Evolutionary conservation across 2,888 invertebrate species (phyloP).

Genomic region (Selenia dentaria): DNA sequence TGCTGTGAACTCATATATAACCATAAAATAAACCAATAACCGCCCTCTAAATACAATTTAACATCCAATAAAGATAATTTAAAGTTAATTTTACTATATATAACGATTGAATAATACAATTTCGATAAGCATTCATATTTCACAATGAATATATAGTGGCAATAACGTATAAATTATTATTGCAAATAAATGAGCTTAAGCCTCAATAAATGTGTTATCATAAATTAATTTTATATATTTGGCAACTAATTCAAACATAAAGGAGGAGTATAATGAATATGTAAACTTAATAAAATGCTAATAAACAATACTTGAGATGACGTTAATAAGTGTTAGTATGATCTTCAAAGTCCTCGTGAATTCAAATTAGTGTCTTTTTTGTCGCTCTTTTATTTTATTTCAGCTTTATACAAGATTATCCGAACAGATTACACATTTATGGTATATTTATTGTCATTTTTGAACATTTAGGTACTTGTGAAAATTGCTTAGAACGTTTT

Average conservation of each 20-base stretch:
- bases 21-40: slow-evolving; percentile 17
- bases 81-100: slow-evolving; percentile 20
- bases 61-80: slow-evolving; percentile 22
- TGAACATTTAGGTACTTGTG: too few relatives aligned
- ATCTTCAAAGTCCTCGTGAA: slow-evolving; percentile 37
- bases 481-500: too few relatives aligned
- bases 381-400: slow-evolving; percentile 4
- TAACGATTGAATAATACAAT: slow-evolving; percentile 17
- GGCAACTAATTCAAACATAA: slow-evolving; percentile 29
- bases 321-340: slow-evolving; percentile 43
- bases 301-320: slow-evolving; percentile 47
- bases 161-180: slow-evolving; percentile 30
- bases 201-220: slow-evolving; percentile 29
- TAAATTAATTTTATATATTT: slow-evolving; percentile 41
- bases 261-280: slow-evolving; percentile 24
- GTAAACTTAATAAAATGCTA: slow-evolving; percentile 43
- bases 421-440: slow-evolving; percentile 18
- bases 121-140: slow-evolving; percentile 18
- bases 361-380: slow-evolving; percentile 27
- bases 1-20: slow-evolving; percentile 11
- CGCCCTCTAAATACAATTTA: slow-evolving; percentile 13
- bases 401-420: slow-evolving; percentile 17
- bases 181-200: slow-evolving; percentile 34
- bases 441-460: slow-evolving; percentile 17
- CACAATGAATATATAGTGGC: slow-evolving; percentile 11